Evolutionary conservation across 2,797 vertebrate genomes (phyloP).

Genomic region (Pseudopleuronectes americanus): DNA sequence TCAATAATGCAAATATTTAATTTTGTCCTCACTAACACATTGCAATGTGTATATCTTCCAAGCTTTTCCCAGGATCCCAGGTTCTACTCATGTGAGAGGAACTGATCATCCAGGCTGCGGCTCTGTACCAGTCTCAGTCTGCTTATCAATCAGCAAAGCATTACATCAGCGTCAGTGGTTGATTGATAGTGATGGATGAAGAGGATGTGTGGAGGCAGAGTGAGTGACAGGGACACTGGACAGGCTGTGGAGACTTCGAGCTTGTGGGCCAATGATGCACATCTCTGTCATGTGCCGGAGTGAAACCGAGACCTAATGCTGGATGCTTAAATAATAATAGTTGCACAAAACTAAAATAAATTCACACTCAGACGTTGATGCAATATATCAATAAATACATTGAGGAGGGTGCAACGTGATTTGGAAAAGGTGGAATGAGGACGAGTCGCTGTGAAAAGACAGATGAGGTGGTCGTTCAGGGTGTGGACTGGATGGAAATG

Average conservation of each 20-base stretch:
- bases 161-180: conserved; percentile 35
- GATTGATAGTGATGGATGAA: conserved; percentile 40
- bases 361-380: conserved; percentile 11
- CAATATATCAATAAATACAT: conserved; percentile 22
- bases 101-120: conserved; percentile 38
- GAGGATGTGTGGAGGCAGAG: conserved; percentile 42
- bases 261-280: conserved; percentile 4
- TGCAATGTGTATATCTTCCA: background rate
- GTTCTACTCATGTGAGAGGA: conserved; percentile 43
- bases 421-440: conserved; percentile 44
- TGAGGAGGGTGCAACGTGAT: conserved; percentile 35
- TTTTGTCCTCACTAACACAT: conserved; percentile 12
- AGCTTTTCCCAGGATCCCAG: conserved; percentile 8
- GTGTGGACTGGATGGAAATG: conserved; percentile 57
- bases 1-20: conserved; percentile 16
- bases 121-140: conserved; percentile 14
- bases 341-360: background rate
- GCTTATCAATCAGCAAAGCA: conserved; percentile 40
- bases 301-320: background rate
- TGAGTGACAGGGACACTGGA: conserved; percentile 32
- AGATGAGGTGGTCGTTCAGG: conserved; percentile 39
- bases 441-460: conserved; percentile 39
- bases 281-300: background rate
- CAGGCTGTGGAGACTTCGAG: conserved; percentile 15
- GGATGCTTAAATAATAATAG: background rate